phyloP scores from a whole-genome alignment of 2,888 invertebrate species.

The Nemurella pictetii region DNA sequence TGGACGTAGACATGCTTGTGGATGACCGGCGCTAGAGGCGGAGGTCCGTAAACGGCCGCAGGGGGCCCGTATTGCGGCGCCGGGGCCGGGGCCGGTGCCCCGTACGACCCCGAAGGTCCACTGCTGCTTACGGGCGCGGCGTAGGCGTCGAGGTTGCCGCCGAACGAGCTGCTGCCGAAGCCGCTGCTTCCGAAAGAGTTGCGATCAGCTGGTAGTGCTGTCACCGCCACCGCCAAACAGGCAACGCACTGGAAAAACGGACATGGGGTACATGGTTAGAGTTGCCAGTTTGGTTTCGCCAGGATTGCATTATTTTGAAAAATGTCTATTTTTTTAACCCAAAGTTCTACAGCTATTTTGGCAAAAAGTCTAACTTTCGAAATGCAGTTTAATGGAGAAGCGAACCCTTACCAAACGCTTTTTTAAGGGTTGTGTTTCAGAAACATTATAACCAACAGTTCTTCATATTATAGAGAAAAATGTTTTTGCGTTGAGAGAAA shows the following conservation, averaged over 20 bases:
- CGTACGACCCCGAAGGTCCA: constrained; percentile 17
- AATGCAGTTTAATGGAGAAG: too few relatives aligned
- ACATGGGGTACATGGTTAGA: not conserved
- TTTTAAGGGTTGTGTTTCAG: not conserved
- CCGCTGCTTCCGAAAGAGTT: constrained; percentile 50
- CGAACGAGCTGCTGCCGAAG: constrained; percentile 47
- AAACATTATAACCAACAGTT: not conserved
- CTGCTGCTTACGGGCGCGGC: constrained; percentile 55
- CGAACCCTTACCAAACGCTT: not conserved
- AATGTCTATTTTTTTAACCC: not conserved
- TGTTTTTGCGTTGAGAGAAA: too few relatives aligned
- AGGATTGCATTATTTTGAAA: too few relatives aligned
- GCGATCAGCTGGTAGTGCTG: constrained; percentile 34
- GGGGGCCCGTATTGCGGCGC: constrained; percentile 50
- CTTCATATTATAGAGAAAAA: too few relatives aligned
- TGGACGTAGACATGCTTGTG: constrained; percentile 92
- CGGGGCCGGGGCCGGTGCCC: constrained; percentile 56
- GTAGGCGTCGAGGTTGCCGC: constrained; percentile 53
- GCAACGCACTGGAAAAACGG: constrained; percentile 30
- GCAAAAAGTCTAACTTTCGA: too few relatives aligned
- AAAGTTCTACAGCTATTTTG: too few relatives aligned
- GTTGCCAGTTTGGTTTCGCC: not conserved
- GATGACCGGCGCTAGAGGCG: constrained; percentile 73
- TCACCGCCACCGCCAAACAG: constrained; percentile 33
- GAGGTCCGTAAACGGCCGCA: constrained; percentile 59